Evolutionary conservation across 2,113 vertebrate species (phyloP).

Genomic region (Rostratula benghalensis): DNA sequence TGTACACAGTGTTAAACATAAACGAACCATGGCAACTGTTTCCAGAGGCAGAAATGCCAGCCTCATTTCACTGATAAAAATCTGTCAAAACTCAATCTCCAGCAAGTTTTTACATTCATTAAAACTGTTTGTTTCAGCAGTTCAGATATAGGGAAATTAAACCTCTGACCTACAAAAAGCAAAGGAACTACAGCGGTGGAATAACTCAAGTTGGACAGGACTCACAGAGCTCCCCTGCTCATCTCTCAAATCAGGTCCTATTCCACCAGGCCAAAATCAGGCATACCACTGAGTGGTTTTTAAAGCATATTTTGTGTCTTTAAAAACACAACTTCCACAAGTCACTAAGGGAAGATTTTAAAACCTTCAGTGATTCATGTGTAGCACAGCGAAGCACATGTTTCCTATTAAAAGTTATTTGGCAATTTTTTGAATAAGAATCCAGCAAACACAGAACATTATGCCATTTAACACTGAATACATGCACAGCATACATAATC

Average conservation of each 20-base stretch:
- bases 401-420: neutral
- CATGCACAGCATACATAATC: fast-evolving
- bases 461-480: neutral
- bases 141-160: neutral
- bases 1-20: neutral
- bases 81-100: neutral
- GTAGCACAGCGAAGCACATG: neutral
- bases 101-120: neutral
- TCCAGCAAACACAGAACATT: neutral
- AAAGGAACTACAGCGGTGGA: neutral
- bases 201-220: too few species aligned
- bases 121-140: neutral
- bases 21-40: neutral
- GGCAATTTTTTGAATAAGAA: neutral
- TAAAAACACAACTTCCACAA: neutral
- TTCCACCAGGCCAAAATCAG: neutral
- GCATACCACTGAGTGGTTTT: fast-evolving
- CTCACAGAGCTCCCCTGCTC: neutral
- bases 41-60: neutral
- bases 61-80: neutral
- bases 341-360: neutral
- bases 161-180: neutral
- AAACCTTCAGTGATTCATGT: neutral
- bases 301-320: fast-evolving
- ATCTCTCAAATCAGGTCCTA: neutral